These are phyloP conservation scores for Cettia cetti DNA, from an alignment of 2,113 vertebrate genomes.

Conservation along the genomic window DNA sequence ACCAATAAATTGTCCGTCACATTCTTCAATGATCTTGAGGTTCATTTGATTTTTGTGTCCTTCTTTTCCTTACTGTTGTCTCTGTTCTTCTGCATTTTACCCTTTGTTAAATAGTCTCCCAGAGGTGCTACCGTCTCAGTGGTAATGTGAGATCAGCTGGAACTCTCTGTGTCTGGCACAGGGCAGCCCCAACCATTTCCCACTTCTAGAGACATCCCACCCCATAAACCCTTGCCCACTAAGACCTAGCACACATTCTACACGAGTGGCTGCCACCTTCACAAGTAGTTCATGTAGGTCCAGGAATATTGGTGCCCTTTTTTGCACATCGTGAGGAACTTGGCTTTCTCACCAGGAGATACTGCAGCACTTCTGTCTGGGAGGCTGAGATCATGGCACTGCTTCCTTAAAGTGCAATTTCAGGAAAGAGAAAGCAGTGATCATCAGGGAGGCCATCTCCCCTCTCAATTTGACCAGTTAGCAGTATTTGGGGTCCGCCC, in stretches of 20 bases:
- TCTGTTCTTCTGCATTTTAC: not conserved
- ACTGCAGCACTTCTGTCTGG: not conserved
- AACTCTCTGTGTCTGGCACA: not conserved
- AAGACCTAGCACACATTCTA: not conserved
- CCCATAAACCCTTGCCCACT: not conserved
- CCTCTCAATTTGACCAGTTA: not conserved
- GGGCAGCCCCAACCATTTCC: not conserved
- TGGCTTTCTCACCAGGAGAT: not conserved
- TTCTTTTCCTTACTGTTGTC: not conserved
- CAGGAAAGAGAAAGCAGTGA: not conserved
- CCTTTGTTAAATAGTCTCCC: not conserved
- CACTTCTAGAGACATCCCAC: not conserved
- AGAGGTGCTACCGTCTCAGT: not conserved
- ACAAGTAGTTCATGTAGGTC: fast-evolving
- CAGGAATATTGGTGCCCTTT: not conserved
- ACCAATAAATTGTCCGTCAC: not conserved
- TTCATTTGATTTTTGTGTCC: not conserved
- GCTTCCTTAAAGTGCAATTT: not conserved
- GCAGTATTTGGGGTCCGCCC: not conserved
- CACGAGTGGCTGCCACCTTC: not conserved
- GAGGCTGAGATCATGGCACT: not conserved
- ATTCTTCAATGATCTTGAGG: not conserved
- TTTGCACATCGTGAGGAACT: not conserved
- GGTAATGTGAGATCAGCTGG: not conserved
- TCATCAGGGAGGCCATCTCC: not conserved